Base-by-base conservation (phyloP, 2,113 vertebrate genomes). In the Etheostoma cragini region DNA sequence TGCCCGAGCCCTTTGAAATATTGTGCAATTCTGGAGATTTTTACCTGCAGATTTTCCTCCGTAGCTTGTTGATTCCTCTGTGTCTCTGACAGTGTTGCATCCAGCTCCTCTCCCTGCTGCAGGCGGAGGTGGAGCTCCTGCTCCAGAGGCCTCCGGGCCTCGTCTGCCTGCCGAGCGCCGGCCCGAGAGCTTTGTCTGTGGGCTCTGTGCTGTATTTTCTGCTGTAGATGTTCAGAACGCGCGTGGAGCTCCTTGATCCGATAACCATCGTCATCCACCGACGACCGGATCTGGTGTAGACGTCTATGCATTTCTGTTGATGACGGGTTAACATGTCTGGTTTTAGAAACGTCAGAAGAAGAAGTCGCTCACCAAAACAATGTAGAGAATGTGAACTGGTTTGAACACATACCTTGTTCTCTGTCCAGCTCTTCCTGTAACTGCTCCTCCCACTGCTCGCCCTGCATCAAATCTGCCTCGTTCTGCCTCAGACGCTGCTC, bases 21-120 rank as follows among this genome's bases (percentile, higher is more conserved):
- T 42, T 11, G 38, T 42, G 38, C 10, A 10, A 42, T 42, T 42
- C 10, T 7, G 17, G 38, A 38, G 75, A 46, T 66, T 76, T 19
- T 0, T 89, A 97, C 98, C 97, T 97, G 96, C 19, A 97, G 78
- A 46, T 85, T 92, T 0, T 85, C 92, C 70, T 97, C 96, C 1
- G 94, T 93, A 16, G 93, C 92, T 19, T 94, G 94, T n/a, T 97
- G 74, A 6, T 95, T 93, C 78, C 84, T 90, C 89, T 94, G 94
- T 53, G 95, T 94, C 0, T 95, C 90, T 24, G 90, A 88, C 71
- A 97, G 57, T 8, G 91, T 93, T 52, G 81, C 90, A 12, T 96
- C 94, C 81, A 98, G 85, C 49, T 96, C 94, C 0, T 78, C 81
- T 8, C 92, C 92, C 74, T 97, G 96, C 84, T 89, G 94, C 71